Base-by-base conservation (phyloP, 2,888 invertebrate genomes). In the Sarcophaga subvicina region DNA sequence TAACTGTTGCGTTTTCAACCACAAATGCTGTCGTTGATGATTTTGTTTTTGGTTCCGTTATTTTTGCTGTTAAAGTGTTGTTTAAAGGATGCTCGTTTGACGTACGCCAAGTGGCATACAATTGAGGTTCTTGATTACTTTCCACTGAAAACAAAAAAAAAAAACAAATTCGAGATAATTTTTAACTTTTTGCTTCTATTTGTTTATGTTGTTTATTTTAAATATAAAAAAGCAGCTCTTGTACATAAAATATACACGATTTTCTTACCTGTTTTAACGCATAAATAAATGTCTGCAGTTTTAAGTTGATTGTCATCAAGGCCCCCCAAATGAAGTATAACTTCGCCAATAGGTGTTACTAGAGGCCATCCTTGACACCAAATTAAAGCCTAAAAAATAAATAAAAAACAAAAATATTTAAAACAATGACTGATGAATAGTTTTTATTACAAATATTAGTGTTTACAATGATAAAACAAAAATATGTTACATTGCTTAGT, bases 361-460 rank as follows among this genome's bases (percentile, higher is more conserved):
- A 96, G 93, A 86, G 96, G 96, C 96, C 96, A 96, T 92, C 96
- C 96, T 91, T 94, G 92, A 89, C 95, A 95, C 90, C 94, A 94
- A 88, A 94, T 92, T 91, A 94, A 94, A 92, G 94, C 94, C 96
- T 96, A 94, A 66, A 76, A 84, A 37, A 79, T 73, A 75, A 79
- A 69, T 37, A 25, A 60, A 63, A 94, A 94, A 88, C 85, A 88
- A 88, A 86, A 88, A 75, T 85, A 73, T 84, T 80, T 60, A 62
- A 75, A 63, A 83, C 20, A 62, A 62, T 27, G n/a, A 25, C 2
- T 75, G 8, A 49, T 60, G 45, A 79, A 14, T 54, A 14, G 10
- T 70, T 82, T 79, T 75, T 60, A 71, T 80, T 71, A 66, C 8
- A 2, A 37, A 37, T 37, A 37, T 72, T 80, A 76, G 37, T 45